Base-by-base conservation (phyloP, 2,113 vertebrate genomes). In the Hiodon alosoides region DNA sequence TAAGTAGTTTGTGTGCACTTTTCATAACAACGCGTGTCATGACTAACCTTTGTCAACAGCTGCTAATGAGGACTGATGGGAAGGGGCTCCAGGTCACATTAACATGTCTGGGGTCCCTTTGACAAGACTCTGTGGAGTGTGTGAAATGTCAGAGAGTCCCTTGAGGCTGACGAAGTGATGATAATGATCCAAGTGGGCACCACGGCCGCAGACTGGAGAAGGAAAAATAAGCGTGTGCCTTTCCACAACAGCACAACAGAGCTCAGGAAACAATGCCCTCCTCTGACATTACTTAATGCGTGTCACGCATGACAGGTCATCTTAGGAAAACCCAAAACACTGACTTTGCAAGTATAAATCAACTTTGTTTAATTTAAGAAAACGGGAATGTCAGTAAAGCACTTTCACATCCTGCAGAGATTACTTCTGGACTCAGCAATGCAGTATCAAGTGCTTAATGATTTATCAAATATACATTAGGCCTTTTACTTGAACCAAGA, bases 1-100 rank as follows among this genome's bases (percentile, higher is more conserved):
- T 86, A 72, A 79, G 68, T 82, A 81, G 83, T 85, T 78, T n/a
- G 77, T 81, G 83, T 77, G 59, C 60, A 47, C 47, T 75, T 74
- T 74, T 67, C 17, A 76, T 76, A 85, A 88, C 82, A 82, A 81
- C 69, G 46, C 59, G 13, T 58, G 78, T 74, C 76, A n/a, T 17
- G 67, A 17, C 59, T 84, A 87, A 89, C 89, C 86, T 90, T 91
- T 83, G 59, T 51, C 4, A 6, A 7, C 2, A 1, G 7, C 5
- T 57, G 60, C 73, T 85, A 88, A 85, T 74, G 79, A 87, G 83
- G 60, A 73, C 64, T 71, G 76, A 75, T 64, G 76, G 79, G 76
- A 60, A 57, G 50, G 4, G 60, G 48, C 10, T 58, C 47, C 47
- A 4, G 48, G 5, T 73, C 14, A 3, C 13, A 17, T 51, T 76